phyloP scores from a whole-genome alignment of 92 coral and sea anemone genomes.

The Porites evermanni region DNA sequence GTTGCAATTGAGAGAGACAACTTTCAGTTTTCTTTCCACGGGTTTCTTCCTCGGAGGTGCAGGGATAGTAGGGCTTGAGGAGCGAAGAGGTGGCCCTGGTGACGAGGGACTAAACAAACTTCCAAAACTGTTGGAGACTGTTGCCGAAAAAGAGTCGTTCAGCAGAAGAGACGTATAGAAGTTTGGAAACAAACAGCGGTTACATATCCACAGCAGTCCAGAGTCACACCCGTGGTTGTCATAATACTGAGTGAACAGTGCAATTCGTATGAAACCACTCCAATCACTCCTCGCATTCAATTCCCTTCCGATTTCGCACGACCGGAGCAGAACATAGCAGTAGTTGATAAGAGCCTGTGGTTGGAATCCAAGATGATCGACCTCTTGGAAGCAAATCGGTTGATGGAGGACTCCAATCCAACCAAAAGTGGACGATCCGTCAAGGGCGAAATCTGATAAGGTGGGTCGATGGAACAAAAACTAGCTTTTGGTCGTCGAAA shows the following conservation, averaged over 20 bases:
- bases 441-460: neutral
- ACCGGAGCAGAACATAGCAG: conserved; percentile 27
- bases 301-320: too few species aligned
- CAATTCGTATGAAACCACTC: too few species aligned
- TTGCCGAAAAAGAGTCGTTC: conserved; percentile 4
- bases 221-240: conserved; percentile 18
- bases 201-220: conserved; percentile 24
- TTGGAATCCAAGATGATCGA: conserved; percentile 29
- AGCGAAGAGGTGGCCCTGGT: conserved; percentile 16
- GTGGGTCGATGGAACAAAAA: conserved; percentile 1
- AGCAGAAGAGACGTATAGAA: conserved; percentile 33
- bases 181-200: conserved; percentile 37
- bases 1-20: too few species aligned
- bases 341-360: conserved; percentile 9
- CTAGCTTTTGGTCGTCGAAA: conserved; percentile 1
- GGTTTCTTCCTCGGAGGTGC: too few species aligned
- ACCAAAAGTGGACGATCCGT: conserved; percentile 12
- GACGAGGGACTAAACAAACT: neutral
- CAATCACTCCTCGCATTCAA: too few species aligned
- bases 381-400: conserved; percentile 18
- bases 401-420: conserved; percentile 17
- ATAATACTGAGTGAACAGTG: conserved; percentile 19
- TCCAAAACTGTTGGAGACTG: conserved; percentile 15
- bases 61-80: conserved; percentile 14
- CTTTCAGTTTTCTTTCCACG: too few species aligned